Evolutionary conservation across 2,888 invertebrate species (phyloP).

Genomic region (Himalopsyche tibetana): DNA sequence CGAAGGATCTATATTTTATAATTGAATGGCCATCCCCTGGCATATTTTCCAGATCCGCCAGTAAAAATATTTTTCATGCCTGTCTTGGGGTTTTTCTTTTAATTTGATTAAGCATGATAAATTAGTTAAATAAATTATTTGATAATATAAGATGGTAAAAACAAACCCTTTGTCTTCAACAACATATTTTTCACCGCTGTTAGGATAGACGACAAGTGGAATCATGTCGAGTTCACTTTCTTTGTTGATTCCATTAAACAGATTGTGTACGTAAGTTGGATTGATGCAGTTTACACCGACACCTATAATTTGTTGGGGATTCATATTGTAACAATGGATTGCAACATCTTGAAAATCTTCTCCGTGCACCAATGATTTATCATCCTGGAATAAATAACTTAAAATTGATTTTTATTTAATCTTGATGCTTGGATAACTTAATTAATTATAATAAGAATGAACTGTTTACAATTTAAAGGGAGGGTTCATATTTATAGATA

Average conservation of each 20-base stretch:
- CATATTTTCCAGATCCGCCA: no score
- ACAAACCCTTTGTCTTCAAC: constrained; percentile 69
- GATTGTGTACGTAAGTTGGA: constrained; percentile 79
- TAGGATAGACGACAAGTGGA: constrained; percentile 87
- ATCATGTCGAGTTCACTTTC: constrained; percentile 73
- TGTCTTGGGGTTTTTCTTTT: no score
- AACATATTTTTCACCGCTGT: constrained; percentile 85
- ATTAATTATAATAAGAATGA: no score
- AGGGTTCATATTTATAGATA: no score
- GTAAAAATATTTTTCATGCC: no score
- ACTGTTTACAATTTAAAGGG: no score
- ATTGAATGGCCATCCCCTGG: no score
- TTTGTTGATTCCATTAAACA: constrained; percentile 78
- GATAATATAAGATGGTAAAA: not conserved
- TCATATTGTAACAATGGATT: constrained; percentile 74
- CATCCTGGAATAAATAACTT: constrained; percentile 75
- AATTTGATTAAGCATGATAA: not conserved
- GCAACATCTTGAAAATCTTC: constrained; percentile 81
- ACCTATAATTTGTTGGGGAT: constrained; percentile 81
- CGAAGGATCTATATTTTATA: no score
- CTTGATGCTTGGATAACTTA: not conserved
- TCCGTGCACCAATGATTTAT: constrained; percentile 73
- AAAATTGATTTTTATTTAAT: not conserved
- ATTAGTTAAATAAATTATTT: not conserved
- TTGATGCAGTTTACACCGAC: constrained; percentile 89